These are phyloP conservation scores for Heliothis subflexa DNA, from an alignment of 1,140 invertebrate species.

Conservation along the genomic window DNA sequence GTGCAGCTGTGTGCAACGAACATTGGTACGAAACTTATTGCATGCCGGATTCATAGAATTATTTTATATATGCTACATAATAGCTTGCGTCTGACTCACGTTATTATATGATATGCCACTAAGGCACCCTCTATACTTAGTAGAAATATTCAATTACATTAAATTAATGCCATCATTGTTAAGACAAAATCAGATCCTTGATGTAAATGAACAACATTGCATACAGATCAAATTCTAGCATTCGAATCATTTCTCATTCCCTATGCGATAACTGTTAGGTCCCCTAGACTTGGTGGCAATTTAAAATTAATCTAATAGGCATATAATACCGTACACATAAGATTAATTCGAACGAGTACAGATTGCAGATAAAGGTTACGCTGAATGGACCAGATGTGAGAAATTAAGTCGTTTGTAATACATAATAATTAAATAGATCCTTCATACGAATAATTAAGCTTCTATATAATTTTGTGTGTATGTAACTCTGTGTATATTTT, in stretches of 20 bases:
- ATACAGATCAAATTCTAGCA: constrained; percentile 35
- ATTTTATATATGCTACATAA: constrained; percentile 73
- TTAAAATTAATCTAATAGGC: constrained; percentile 36
- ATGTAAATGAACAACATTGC: constrained; percentile 28
- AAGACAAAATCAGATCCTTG: constrained; percentile 26
- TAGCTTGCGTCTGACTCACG: constrained; percentile 69
- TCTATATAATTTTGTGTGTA: constrained; percentile 53
- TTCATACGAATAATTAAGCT: constrained; percentile 49
- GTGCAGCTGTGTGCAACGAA: constrained; percentile 82
- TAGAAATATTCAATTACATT: constrained; percentile 46
- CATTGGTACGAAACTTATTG: constrained; percentile 77
- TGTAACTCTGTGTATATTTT: constrained; percentile 50
- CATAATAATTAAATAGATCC: constrained; percentile 46
- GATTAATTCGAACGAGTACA: constrained; percentile 48
- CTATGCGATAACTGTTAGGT: constrained; percentile 29
- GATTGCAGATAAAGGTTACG: constrained; percentile 47
- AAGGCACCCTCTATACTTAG: constrained; percentile 45
- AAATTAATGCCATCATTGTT: constrained; percentile 33
- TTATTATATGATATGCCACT: constrained; percentile 41
- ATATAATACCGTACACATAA: constrained; percentile 39
- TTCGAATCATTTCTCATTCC: constrained; percentile 18
- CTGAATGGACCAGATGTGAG: constrained; percentile 60
- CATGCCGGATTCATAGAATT: constrained; percentile 75
- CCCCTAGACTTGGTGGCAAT: constrained; percentile 15
- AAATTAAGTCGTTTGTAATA: constrained; percentile 56